Base-by-base conservation (phyloP, 2,113 vertebrate species). In the Percina caprodes region DNA sequence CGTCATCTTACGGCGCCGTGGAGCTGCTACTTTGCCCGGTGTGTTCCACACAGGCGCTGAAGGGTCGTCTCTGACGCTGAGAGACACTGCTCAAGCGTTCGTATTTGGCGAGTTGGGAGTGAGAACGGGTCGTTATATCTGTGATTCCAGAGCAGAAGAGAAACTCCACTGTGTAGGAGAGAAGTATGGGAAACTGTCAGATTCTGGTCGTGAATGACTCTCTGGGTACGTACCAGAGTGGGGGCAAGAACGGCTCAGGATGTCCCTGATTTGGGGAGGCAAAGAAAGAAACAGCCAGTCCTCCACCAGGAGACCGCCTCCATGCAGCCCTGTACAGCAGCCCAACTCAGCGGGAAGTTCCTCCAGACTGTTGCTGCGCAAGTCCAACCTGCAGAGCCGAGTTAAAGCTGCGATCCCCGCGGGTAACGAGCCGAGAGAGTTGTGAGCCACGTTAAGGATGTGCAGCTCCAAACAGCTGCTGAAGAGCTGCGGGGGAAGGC, bases 341-440 rank as follows among this genome's bases (percentile, higher is more conserved):
- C 86, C 90, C 72, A 96, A 69, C n/a, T 95, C 94, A 4, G 83
- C 75, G 0, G 95, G 95, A 26, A 96, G 91, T 18, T 90, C 86
- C 61, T 94, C 91, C 45, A 96, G 83, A 79, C 87, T 92, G 85
- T 96, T 96, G 2, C 92, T 89, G 8, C 88, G 91, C 59, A 96
- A 67, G 46, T 96, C 94, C 80, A 96, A 86, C 60, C 67, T 89
- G 19, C 83, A 87, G 48, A 96, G 87, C 12, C 88, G 89, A 9
- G 49, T 73, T 67, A 95, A 78, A 45, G 74, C 84, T 10, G 86
- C 86, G 12, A 96, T 24, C 13, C 84, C 90, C 0, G 74, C 21
- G 0, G 93, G 92, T 35, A 96, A 56, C 0, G 59, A 86, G 3
- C 79, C 84, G 2, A 96, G 83, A 26, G 91, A 90, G 42, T 96